Conservation (phyloP, 2,797 vertebrate genomes). For the Gila robusta region DNA sequence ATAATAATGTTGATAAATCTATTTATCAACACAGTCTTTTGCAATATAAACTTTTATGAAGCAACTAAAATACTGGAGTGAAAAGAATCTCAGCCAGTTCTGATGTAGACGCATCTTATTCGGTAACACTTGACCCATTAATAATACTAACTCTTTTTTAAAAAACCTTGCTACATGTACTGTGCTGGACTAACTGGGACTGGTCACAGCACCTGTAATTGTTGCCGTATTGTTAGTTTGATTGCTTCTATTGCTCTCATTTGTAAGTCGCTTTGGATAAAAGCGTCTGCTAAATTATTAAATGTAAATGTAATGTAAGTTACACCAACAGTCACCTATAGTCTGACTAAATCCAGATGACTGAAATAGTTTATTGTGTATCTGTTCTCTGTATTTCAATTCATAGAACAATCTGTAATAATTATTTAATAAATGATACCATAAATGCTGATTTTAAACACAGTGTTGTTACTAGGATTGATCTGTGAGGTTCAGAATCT, state of each 20-base stretch:
- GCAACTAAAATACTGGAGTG: background rate
- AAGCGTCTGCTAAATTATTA: too few relatives aligned
- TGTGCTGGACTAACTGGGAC: too few relatives aligned
- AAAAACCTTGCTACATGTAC: too few relatives aligned
- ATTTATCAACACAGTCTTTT: background rate
- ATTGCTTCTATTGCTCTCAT: too few relatives aligned
- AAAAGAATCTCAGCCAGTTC: background rate
- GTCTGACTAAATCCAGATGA: background rate
- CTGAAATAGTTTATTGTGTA: background rate
- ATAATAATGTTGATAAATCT: background rate
- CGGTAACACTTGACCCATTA: too few relatives aligned
- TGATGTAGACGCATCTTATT: background rate
- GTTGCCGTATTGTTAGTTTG: too few relatives aligned
- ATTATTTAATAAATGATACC: background rate
- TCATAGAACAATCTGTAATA: background rate
- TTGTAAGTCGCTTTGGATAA: too few relatives aligned
- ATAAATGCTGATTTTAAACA: background rate
- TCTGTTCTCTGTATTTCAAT: background rate
- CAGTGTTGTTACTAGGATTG: background rate
- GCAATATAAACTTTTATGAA: background rate
- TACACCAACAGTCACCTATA: background rate
- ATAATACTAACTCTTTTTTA: too few relatives aligned
- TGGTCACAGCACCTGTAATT: too few relatives aligned
- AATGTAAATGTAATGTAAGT: background rate
- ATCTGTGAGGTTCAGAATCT: background rate